A percentile compares a stretch with the other conserved stretches of the same genome.
Conservation (phyloP, 2,113 vertebrate species). For the Struthidea cinerea region DNA sequence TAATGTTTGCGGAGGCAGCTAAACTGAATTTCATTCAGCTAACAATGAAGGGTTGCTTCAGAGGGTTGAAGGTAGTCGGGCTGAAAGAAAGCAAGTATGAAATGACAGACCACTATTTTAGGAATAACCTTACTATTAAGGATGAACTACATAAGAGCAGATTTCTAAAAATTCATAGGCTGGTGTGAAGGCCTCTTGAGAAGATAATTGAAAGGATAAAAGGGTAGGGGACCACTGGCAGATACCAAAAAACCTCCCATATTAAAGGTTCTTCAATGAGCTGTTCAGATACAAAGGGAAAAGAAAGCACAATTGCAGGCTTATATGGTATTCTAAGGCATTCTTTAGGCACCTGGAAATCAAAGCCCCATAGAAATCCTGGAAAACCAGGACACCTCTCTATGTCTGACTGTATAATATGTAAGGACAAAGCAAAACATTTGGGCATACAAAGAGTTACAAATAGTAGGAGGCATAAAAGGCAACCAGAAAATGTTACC, state of each 20-base stretch:
- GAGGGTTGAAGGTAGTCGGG: background rate
- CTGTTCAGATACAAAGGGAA: background rate
- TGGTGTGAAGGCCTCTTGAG: background rate
- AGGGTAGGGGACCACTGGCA: background rate
- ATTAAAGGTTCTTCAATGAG: background rate
- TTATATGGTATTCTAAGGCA: background rate
- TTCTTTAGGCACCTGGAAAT: background rate
- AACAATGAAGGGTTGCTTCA: background rate
- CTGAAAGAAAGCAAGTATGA: background rate
- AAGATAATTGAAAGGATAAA: slow-evolving; percentile 4
- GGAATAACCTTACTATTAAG: background rate
- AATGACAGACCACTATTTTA: background rate
- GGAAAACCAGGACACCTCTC: slow-evolving; percentile 12
- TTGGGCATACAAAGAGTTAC: background rate
- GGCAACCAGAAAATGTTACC: background rate
- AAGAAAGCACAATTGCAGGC: background rate
- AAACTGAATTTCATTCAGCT: background rate
- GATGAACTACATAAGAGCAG: background rate
- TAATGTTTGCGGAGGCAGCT: background rate
- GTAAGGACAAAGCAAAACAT: background rate
- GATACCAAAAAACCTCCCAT: background rate
- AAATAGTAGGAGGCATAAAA: background rate
- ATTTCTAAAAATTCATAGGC: background rate
- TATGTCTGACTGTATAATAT: background rate
- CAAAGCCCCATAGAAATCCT: background rate